Base-by-base conservation (phyloP, 2,797 vertebrate genomes). In the Spinus olivaceus region DNA sequence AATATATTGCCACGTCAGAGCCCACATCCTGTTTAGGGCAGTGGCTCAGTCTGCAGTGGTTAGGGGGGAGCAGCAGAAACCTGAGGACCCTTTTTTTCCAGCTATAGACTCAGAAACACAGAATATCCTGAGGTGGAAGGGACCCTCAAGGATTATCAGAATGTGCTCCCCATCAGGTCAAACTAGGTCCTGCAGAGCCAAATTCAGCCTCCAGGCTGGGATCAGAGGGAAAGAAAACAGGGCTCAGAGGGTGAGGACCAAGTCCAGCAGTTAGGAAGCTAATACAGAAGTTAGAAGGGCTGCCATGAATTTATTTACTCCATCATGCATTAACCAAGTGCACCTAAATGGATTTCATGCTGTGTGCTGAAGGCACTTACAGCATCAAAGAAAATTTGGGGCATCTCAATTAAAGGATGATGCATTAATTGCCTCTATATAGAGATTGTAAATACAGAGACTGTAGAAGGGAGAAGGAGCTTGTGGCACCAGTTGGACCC, bases 1-100 rank as follows among this genome's bases (percentile, higher is more conserved):
- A 95, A 90, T 92, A 67, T 69, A 90, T 81, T 71, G 69, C 92
- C 66, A 28, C 64, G 87, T 86, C 85, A 94, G 78, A 88, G 41
- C 30, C 51, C 64, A 84, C 88, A 94, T 95, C 74, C 87, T 90
- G 72, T 67, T 88, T 60, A 67, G 70, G 61, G 83, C 83, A 90
- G n/a, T 61, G 2, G 2, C 60, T 94, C 46, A 60, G 72, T 69
- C 56, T 94, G 71, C 21, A 53, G 33, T 17, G 47, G 51, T 66
- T 85, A 41, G 73, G 9, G 70, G 47, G 0, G 1, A 95, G 54
- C 59, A 76, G 67, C 71, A 92, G 81, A 93, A 96, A 93, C 9
- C 37, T 1, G 4, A 64, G 47, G 37, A 84, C 32, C 65, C 85
- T 39, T 10, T 95, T 92, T 65, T 91, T 47, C 35, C 70, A 84